Percentiles rank a stretch among this genome's conserved stretches.
Conservation (phyloP, 2,797 vertebrate species). For the Enteromius radiatus region DNA sequence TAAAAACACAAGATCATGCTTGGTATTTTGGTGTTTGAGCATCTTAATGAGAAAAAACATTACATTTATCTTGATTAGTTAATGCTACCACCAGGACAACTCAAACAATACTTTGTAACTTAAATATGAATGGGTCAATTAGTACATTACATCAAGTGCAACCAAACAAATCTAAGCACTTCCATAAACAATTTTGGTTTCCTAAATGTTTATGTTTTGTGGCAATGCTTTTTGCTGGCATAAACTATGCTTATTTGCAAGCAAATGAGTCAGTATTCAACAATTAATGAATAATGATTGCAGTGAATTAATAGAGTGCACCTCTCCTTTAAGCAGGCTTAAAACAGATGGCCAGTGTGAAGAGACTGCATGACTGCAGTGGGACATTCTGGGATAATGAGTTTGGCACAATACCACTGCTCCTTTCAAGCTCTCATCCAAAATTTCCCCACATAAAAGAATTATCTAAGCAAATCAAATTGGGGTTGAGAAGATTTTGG, state of each 20-base stretch:
- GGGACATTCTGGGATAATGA: constrained; percentile 32
- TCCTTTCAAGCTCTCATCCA: constrained; percentile 17
- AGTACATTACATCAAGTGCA: neutral
- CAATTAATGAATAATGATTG: neutral
- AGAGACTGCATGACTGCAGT: constrained; percentile 28
- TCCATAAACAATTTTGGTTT: neutral
- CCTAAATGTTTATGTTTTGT: neutral
- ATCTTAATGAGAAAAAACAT: neutral
- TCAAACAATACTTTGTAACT: neutral
- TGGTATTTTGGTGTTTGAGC: neutral
- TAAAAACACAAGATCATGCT: neutral
- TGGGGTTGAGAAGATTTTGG: neutral
- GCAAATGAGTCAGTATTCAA: neutral
- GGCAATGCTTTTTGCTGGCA: neutral
- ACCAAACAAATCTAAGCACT: neutral
- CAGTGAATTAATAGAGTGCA: neutral
- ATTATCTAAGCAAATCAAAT: constrained; percentile 22
- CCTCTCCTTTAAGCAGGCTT: constrained; percentile 2
- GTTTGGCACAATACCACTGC: constrained; percentile 12
- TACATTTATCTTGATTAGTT: neutral
- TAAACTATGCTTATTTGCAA: neutral
- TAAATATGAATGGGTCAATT: neutral
- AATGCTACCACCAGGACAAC: neutral
- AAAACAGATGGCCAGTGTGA: neutral
- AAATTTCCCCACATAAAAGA: constrained; percentile 4